Conservation (phyloP, 2,113 vertebrate genomes). For the Mustelus asterias region DNA sequence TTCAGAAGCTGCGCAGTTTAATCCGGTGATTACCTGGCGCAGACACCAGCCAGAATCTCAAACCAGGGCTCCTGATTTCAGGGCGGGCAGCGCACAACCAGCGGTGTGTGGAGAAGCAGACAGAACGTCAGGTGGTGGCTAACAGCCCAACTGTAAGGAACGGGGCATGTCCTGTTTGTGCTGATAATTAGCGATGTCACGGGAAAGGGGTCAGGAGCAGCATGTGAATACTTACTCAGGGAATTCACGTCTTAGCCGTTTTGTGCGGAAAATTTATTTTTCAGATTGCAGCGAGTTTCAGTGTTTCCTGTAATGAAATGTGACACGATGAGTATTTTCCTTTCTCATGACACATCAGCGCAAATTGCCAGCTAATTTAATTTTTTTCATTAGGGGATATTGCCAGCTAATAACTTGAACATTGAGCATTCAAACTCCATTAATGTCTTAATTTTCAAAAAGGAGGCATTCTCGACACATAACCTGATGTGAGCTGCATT, state of each 20-base stretch:
- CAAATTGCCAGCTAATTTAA: constrained; percentile 84
- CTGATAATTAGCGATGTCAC: background rate
- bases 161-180: background rate
- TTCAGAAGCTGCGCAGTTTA: background rate
- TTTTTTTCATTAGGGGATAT: constrained; percentile 73
- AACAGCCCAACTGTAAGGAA: background rate
- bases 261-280: background rate
- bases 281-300: constrained; percentile 45
- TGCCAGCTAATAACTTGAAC: constrained; percentile 65
- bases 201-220: background rate
- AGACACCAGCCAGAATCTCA: background rate
- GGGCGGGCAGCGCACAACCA: background rate
- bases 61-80: background rate
- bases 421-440: constrained; percentile 67
- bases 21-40: background rate
- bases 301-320: constrained; percentile 61
- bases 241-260: background rate
- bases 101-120: background rate
- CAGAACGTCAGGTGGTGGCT: background rate
- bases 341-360: constrained; percentile 61
- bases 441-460: constrained; percentile 76
- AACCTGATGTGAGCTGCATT: constrained; percentile 43
- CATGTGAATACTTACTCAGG: background rate
- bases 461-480: constrained; percentile 56
- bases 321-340: constrained; percentile 57